Conservation (phyloP, 2,888 invertebrate species). For the Diogma glabrata region DNA sequence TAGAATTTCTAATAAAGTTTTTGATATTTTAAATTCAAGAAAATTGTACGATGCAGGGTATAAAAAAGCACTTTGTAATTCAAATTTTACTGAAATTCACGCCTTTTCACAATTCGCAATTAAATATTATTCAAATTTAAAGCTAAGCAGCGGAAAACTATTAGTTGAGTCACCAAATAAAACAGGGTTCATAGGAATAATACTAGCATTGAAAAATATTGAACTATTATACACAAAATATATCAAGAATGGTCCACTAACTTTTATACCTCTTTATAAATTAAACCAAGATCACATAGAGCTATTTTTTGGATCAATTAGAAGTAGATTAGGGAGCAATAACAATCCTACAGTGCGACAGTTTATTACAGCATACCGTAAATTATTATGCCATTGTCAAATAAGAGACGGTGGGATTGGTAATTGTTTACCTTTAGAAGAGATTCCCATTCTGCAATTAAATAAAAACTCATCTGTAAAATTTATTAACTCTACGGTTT, state of each 20-base stretch:
- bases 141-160: neutral
- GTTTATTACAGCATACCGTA: neutral
- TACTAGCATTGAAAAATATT: constrained; percentile 13
- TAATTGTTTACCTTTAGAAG: constrained; percentile 4
- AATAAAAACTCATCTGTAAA: neutral
- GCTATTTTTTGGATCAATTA: constrained; percentile 19
- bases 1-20: constrained; percentile 19
- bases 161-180: constrained; percentile 9
- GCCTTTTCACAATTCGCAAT: constrained; percentile 11
- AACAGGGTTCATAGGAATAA: constrained; percentile 16
- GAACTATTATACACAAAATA: neutral
- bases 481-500: too few relatives aligned
- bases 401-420: constrained; percentile 10
- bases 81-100: constrained; percentile 15
- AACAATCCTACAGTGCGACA: constrained; percentile 13
- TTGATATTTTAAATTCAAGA: constrained; percentile 22
- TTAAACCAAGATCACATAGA: constrained; percentile 20
- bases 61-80: neutral
- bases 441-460: neutral
- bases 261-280: constrained; percentile 20
- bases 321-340: constrained; percentile 18
- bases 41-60: constrained; percentile 10
- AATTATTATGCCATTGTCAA: constrained; percentile 17
- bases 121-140: constrained; percentile 11
- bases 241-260: constrained; percentile 8